Evolutionary conservation across 2,888 invertebrate species (phyloP), one percentile per base, ranked within the genome.

Genomic region (Pammene aurita): DNA sequence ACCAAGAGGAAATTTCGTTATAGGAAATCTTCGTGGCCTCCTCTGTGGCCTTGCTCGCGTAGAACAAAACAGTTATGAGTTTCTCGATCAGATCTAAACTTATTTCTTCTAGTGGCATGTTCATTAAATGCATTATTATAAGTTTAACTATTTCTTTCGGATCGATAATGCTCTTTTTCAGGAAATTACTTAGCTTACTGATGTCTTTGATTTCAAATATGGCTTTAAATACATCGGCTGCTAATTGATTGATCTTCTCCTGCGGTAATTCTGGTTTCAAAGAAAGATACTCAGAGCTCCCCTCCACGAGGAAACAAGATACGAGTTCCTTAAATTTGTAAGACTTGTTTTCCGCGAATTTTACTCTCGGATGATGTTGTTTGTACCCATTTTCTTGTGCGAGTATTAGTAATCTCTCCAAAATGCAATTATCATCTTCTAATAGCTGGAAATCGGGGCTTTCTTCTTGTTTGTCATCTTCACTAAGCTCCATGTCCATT

Each of bases 1-100:
- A 98, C 96, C 97, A 98, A 0, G 93, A 89, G 0, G 96, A 97
- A 26, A 95, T 93, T 72, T 94, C 94, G 79, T 95, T 96, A 74
- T 96, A 95, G 66, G 94, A 94, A 26, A 94, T 94, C 35, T 92
- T 86, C 6, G 94, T 92, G 50, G 94, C 93, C 67, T 94, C 94
- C 13, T 94, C 93, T 56, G 94, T 93, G 61, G 95, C 89, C 75
- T 93, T 93, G 74, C 96, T 95, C 66, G 97, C 88, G 26, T 94
- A 93, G 71, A 94, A 93, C 63, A 97, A 83, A 70, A 96, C 89
- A 66, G 93, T 91, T 46, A 95, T 94, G 69, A 96, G 94, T 74
- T 94, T 94, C 71, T 95, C 94, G 88, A 97, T 95, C 75, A 96
- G 94, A 46, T 93, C 88, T 66, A 92, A 79, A 72, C 83, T 83